These are phyloP conservation scores for Myripristis murdjan DNA, from an alignment of 2,797 vertebrate genomes.

Conservation along the genomic window DNA sequence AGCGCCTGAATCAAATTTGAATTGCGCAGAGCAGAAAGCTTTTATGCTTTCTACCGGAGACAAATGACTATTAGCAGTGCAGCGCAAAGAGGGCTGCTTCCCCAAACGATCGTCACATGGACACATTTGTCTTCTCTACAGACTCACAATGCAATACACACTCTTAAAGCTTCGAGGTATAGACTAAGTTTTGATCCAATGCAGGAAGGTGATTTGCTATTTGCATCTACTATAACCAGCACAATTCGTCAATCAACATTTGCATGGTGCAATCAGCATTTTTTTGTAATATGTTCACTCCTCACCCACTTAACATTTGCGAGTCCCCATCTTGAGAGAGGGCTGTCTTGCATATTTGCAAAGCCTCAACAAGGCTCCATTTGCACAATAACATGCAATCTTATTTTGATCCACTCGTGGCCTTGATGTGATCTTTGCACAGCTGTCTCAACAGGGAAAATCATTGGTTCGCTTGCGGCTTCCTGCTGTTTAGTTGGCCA, in stretches of 20 bases:
- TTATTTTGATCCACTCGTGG: neutral
- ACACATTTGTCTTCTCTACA: neutral
- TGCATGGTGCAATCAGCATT: neutral
- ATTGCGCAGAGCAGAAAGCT: neutral
- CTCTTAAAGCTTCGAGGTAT: neutral
- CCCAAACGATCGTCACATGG: neutral
- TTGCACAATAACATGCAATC: neutral
- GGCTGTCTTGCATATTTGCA: neutral
- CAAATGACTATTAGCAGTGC: neutral
- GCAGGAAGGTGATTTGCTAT: conserved; percentile 22
- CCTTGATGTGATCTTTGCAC: neutral
- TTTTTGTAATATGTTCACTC: neutral
- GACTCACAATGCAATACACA: neutral
- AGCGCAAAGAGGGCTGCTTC: neutral
- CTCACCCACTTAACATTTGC: neutral
- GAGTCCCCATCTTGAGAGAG: neutral
- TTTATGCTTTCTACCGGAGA: no score
- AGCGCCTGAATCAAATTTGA: neutral
- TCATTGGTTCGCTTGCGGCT: neutral
- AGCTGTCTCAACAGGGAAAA: neutral
- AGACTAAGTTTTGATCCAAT: neutral
- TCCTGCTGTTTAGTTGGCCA: neutral
- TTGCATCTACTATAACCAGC: neutral
- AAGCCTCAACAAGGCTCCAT: neutral
- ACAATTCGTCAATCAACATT: neutral